These are phyloP conservation scores for Microctenopoma lineatum DNA, from an alignment of 2,797 vertebrate species.

Conservation along the genomic window DNA sequence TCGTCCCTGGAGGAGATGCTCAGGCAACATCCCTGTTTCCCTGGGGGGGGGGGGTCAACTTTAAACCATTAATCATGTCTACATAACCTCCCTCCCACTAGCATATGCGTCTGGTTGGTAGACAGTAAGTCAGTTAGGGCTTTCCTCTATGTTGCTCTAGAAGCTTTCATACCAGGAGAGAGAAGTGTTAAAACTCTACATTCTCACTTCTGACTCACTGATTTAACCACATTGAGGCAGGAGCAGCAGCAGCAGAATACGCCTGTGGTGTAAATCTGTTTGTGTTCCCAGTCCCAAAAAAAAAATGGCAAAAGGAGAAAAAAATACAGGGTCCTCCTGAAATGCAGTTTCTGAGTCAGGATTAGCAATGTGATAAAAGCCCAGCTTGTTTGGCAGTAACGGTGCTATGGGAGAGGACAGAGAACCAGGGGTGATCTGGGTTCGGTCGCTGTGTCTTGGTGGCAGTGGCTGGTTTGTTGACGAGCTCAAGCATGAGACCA, in stretches of 20 bases:
- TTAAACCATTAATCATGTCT: constrained; percentile 82
- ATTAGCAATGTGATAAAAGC: constrained; percentile 91
- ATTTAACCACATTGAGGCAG: constrained; percentile 92
- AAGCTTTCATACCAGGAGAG: constrained; percentile 86
- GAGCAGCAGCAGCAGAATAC: constrained; percentile 87
- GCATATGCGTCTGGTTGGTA: constrained; percentile 75
- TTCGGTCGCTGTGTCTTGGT: constrained; percentile 34
- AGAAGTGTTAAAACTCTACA: constrained; percentile 97
- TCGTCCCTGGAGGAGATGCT: constrained; percentile 62
- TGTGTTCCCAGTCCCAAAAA: constrained; percentile 75
- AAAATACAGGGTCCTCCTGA: constrained; percentile 71
- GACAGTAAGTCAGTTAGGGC: constrained; percentile 78
- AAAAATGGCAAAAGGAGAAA: constrained; percentile 26
- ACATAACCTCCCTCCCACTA: constrained; percentile 62
- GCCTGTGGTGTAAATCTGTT: constrained; percentile 90
- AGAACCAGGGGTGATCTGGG: constrained; percentile 55
- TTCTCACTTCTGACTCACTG: constrained; percentile 98
- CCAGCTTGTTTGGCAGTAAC: constrained; percentile 87
- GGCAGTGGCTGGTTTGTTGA: constrained; percentile 46
- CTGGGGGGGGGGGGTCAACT: constrained; percentile 64
- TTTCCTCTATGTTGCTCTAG: constrained; percentile 84
- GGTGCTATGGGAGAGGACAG: constrained; percentile 73
- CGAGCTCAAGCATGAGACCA: constrained; percentile 37
- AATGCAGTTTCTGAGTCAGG: constrained; percentile 91
- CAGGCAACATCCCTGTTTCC: constrained; percentile 59